These are phyloP conservation scores for mouse (Mus musculus) DNA, from an alignment of 2,113 vertebrate species.

Conservation along the genomic window DNA sequence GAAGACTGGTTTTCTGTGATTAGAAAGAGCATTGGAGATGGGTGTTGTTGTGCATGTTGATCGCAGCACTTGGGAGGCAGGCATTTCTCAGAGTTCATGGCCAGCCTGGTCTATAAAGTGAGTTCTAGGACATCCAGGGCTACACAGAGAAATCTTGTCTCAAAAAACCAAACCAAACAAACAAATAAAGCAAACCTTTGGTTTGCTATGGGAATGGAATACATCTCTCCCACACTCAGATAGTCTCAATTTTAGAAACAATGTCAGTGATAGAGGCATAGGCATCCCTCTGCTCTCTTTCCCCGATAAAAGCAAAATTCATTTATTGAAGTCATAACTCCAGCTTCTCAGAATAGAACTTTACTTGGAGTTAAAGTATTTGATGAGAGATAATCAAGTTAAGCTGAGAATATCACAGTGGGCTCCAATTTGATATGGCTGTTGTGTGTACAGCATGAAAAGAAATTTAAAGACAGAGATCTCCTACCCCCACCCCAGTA, in stretches of 20 bases:
- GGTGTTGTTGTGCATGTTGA: too few relatives aligned
- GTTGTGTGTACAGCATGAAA: not conserved
- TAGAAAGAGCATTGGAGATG: not conserved
- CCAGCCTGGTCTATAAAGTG: too few relatives aligned
- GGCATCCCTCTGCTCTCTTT: accelerated
- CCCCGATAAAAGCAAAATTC: not conserved
- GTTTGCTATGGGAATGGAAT: slow-evolving; percentile 1
- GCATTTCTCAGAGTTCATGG: too few relatives aligned
- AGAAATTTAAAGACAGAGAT: not conserved
- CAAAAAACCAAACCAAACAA: too few relatives aligned
- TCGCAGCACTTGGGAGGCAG: too few relatives aligned
- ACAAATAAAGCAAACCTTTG: too few relatives aligned
- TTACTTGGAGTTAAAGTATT: not conserved
- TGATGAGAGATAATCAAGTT: not conserved
- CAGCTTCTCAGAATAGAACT: not conserved
- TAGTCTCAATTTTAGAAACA: not conserved
- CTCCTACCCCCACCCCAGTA: not conserved
- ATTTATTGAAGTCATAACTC: not conserved
- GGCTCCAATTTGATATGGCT: not conserved
- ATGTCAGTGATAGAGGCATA: not conserved
- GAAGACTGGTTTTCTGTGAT: slow-evolving; percentile 33
- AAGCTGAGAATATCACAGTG: not conserved
- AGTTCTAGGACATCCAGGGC: too few relatives aligned
- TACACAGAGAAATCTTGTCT: too few relatives aligned
- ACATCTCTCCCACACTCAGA: not conserved